These are phyloP conservation scores for Antechinus stuartii DNA, from an alignment of 2,113 vertebrate species.

Conservation along the genomic window DNA sequence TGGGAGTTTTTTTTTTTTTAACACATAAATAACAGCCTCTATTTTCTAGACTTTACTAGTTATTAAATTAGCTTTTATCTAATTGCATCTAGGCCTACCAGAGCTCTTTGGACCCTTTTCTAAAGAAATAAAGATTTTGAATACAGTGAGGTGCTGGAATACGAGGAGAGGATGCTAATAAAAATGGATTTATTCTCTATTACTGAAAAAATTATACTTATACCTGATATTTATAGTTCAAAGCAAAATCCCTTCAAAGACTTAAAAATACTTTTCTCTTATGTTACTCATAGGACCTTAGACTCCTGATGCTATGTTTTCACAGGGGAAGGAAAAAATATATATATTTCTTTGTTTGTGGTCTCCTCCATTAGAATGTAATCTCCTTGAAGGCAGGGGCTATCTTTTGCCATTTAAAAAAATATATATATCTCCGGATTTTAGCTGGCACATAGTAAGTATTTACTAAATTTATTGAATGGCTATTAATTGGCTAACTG, in stretches of 20 bases:
- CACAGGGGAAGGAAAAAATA: slow-evolving; percentile 1
- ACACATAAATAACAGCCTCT: background rate
- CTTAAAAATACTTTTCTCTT: slow-evolving; percentile 40
- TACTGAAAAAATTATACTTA: background rate
- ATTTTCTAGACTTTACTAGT: background rate
- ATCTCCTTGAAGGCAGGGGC: background rate
- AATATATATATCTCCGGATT: background rate
- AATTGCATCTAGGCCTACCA: slow-evolving; percentile 25
- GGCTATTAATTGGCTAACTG: background rate
- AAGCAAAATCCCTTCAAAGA: slow-evolving; percentile 30
- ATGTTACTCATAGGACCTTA: background rate
- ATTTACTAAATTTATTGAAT: background rate
- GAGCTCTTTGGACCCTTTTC: slow-evolving; percentile 28
- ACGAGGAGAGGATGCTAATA: slow-evolving; percentile 40
- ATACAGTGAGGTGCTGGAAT: background rate
- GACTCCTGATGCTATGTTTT: slow-evolving; percentile 18
- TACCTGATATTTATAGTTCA: slow-evolving; percentile 49
- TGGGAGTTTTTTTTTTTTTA: slow-evolving; percentile 33
- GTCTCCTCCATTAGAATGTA: background rate
- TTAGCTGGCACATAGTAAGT: background rate
- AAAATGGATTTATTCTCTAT: slow-evolving; percentile 29
- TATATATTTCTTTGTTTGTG: background rate
- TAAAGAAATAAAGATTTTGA: background rate
- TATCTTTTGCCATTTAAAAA: background rate
- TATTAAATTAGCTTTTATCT: slow-evolving; percentile 15